These are phyloP conservation scores for Leptinotarsa peninsularis DNA, from an alignment of 2,888 invertebrate species.

Conservation along the genomic window DNA sequence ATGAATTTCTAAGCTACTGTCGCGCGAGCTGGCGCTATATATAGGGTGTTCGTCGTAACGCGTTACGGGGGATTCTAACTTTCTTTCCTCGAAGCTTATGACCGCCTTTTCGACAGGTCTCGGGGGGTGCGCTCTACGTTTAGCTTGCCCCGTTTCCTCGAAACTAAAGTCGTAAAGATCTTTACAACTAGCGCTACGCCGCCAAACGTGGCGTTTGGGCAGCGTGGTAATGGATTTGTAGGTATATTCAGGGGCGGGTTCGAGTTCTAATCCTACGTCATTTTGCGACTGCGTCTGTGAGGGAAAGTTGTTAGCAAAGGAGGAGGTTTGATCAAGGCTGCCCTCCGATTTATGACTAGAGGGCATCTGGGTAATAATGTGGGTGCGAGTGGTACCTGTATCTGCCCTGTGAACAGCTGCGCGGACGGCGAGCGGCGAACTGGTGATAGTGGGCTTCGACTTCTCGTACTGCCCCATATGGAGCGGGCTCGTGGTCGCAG, in stretches of 20 bases:
- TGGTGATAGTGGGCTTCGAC: constrained; percentile 63
- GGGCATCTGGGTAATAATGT: constrained; percentile 69
- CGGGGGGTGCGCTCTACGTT: constrained; percentile 69
- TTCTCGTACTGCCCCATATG: constrained; percentile 51
- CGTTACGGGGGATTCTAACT: constrained; percentile 77
- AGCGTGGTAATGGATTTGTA: constrained; percentile 57
- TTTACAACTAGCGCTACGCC: constrained; percentile 85
- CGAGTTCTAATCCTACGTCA: constrained; percentile 58
- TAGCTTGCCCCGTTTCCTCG: constrained; percentile 77
- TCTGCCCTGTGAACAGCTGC: constrained; percentile 70
- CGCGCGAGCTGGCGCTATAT: constrained; percentile 74
- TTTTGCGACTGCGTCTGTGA: constrained; percentile 66
- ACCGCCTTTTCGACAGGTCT: constrained; percentile 63
- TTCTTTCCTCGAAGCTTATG: constrained; percentile 63
- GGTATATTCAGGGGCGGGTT: constrained; percentile 55
- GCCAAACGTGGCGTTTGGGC: constrained; percentile 73
- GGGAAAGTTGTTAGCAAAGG: constrained; percentile 59
- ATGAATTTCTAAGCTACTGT: constrained; percentile 74
- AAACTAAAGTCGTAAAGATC: constrained; percentile 84
- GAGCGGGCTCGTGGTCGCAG: constrained; percentile 65
- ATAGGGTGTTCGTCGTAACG: constrained; percentile 78
- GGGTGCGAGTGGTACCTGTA: constrained; percentile 64
- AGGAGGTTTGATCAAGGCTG: constrained; percentile 65
- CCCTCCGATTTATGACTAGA: constrained; percentile 71
- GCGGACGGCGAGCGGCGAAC: constrained; percentile 67